Conservation (phyloP, 1,140 invertebrate species). For the Nixonia krombeini region DNA sequence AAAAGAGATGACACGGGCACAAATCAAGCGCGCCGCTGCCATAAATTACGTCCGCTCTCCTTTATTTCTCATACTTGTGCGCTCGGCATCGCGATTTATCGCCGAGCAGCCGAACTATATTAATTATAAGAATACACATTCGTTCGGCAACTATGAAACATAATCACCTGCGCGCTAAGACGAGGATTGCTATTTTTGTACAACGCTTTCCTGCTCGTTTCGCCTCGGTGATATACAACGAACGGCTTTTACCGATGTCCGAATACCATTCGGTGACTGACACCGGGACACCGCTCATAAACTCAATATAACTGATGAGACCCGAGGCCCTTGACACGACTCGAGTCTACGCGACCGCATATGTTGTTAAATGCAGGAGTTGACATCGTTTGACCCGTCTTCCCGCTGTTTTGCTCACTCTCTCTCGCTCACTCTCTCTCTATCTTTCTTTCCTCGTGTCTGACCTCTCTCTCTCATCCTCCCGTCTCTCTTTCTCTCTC, state of each 20-base stretch:
- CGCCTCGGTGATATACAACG: background rate
- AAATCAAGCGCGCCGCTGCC: background rate
- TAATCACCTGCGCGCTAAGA: no score
- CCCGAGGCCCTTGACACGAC: no score
- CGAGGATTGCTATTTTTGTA: no score
- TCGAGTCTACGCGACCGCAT: slow-evolving; percentile 46
- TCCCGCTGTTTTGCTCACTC: slow-evolving; percentile 17
- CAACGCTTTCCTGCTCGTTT: background rate
- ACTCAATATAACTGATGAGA: slow-evolving; percentile 51
- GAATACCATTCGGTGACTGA: slow-evolving; percentile 43
- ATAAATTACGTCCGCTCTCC: background rate
- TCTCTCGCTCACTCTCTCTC: no score
- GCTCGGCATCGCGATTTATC: no score
- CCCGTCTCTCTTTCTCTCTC: no score
- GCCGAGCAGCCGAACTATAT: no score
- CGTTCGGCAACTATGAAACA: no score
- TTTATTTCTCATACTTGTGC: no score
- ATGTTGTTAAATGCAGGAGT: slow-evolving; percentile 66
- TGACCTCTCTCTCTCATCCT: no score
- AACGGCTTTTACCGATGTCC: slow-evolving; percentile 10
- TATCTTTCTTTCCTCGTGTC: no score
- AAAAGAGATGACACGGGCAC: background rate
- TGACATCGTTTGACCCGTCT: slow-evolving; percentile 67
- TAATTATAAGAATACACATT: no score
- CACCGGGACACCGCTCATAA: slow-evolving; percentile 49